phyloP scores from a whole-genome alignment of 2,888 invertebrate genomes.

The Dicranocentrus wangi region DNA sequence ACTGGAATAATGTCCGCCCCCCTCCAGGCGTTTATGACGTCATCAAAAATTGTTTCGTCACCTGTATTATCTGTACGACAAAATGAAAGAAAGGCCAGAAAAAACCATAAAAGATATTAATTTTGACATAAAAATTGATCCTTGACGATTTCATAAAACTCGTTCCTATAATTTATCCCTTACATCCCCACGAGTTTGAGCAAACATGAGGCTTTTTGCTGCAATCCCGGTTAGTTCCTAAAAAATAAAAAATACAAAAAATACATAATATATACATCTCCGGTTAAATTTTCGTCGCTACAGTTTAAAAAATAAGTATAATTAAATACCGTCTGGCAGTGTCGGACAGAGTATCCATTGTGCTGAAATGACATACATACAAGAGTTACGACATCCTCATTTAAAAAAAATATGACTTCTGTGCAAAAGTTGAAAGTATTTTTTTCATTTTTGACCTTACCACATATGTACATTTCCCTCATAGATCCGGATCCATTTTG shows the following conservation, averaged over 20 bases:
- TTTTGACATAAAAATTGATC: too few species aligned
- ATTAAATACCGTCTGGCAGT: background rate
- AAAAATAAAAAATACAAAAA: background rate
- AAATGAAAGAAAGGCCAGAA: too few species aligned
- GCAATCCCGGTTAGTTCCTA: background rate
- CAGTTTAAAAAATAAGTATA: background rate
- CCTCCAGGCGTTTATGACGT: conserved; percentile 3
- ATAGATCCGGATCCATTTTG: too few species aligned
- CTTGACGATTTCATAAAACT: too few species aligned
- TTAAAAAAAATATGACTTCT: too few species aligned
- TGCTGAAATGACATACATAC: background rate
- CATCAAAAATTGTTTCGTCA: too few species aligned
- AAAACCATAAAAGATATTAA: too few species aligned
- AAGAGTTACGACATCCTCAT: too few species aligned
- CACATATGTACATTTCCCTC: background rate
- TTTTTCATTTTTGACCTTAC: too few species aligned
- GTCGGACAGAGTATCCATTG: background rate
- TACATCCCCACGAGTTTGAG: background rate
- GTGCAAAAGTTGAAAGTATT: too few species aligned
- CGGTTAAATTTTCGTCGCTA: background rate
- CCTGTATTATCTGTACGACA: too few species aligned
- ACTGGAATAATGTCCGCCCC: conserved; percentile 16
- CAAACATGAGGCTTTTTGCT: background rate
- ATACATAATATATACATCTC: background rate
- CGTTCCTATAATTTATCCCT: background rate